A percentile compares a stretch with the other conserved stretches of the same genome.
Evolutionary conservation across 2,888 invertebrate genomes (phyloP).

Genomic region (Carpatolechia fugitivella): DNA sequence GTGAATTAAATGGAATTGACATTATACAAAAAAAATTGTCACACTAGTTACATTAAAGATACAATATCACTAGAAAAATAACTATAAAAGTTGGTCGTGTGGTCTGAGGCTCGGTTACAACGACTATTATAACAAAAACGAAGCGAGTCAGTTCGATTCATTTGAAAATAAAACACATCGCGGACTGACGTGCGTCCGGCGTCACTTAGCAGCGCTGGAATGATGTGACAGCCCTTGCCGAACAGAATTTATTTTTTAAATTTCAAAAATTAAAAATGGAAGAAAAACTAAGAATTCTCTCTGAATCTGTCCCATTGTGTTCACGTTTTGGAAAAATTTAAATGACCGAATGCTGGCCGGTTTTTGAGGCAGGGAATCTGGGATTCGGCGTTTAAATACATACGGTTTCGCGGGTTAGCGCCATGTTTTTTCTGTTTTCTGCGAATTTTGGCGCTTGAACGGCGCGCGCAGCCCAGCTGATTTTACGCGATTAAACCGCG

Average conservation of each 20-base stretch:
- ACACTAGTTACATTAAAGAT: neutral
- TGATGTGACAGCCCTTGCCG: constrained; percentile 78
- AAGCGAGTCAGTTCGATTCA: constrained; percentile 65
- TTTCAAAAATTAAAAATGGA: constrained; percentile 68
- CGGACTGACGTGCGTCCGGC: constrained; percentile 76
- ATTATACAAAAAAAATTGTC: neutral
- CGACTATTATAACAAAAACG: constrained; percentile 74
- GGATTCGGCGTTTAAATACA: constrained; percentile 78
- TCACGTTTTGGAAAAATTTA: constrained; percentile 78
- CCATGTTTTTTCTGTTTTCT: constrained; percentile 79
- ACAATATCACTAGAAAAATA: neutral
- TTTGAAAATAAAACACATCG: constrained; percentile 76
- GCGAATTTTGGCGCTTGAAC: constrained; percentile 68
- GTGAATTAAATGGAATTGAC: neutral
- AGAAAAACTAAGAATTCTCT: constrained; percentile 53
- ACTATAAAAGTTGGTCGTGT: constrained; percentile 52
- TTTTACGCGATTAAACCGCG: constrained; percentile 70
- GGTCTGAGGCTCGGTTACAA: constrained; percentile 44
- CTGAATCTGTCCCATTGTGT: constrained; percentile 77
- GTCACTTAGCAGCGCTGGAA: constrained; percentile 79
- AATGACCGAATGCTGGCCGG: constrained; percentile 66
- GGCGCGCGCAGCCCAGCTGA: constrained; percentile 64
- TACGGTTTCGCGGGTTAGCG: constrained; percentile 77
- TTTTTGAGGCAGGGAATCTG: constrained; percentile 69
- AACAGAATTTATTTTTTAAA: constrained; percentile 73